These are phyloP conservation scores for Dendrolimus punctatus DNA, from an alignment of 1,140 invertebrate species.

Conservation along the genomic window DNA sequence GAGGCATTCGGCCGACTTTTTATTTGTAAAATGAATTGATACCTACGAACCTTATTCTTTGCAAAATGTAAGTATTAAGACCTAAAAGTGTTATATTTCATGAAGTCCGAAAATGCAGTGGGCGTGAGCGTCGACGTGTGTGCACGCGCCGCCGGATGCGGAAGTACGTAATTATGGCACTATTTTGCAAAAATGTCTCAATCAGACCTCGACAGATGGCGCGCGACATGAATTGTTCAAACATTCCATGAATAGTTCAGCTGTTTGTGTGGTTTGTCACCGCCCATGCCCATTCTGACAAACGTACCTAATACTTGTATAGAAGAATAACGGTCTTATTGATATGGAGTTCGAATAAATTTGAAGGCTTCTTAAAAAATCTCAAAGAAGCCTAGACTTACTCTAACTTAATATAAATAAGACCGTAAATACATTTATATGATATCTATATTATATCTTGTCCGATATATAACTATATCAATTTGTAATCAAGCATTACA, in stretches of 20 bases:
- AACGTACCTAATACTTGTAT: not conserved
- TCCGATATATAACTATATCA: too few relatives aligned
- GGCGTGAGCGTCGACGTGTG: slow-evolving; percentile 47
- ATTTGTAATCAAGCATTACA: too few relatives aligned
- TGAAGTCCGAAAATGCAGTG: slow-evolving; percentile 31
- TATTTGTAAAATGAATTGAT: too few relatives aligned
- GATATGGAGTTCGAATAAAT: too few relatives aligned
- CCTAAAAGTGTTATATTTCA: slow-evolving; percentile 42
- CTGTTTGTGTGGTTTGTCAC: slow-evolving; percentile 32
- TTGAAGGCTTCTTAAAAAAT: too few relatives aligned
- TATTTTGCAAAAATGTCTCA: slow-evolving; percentile 67
- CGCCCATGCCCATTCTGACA: slow-evolving; percentile 21
- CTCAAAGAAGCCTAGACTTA: too few relatives aligned
- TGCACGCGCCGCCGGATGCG: slow-evolving; percentile 63
- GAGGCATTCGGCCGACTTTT: too few relatives aligned
- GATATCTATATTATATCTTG: too few relatives aligned
- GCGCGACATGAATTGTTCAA: slow-evolving; percentile 38
- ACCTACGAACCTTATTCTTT: too few relatives aligned
- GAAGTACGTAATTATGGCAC: slow-evolving; percentile 61
- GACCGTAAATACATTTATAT: too few relatives aligned
- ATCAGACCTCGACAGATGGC: slow-evolving; percentile 55
- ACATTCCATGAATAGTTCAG: slow-evolving; percentile 49
- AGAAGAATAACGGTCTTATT: not conserved
- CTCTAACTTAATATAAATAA: too few relatives aligned
- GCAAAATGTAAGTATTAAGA: too few relatives aligned